phyloP scores from a whole-genome alignment of 2,888 invertebrate genomes.

The Scaptomyza reducta region DNA sequence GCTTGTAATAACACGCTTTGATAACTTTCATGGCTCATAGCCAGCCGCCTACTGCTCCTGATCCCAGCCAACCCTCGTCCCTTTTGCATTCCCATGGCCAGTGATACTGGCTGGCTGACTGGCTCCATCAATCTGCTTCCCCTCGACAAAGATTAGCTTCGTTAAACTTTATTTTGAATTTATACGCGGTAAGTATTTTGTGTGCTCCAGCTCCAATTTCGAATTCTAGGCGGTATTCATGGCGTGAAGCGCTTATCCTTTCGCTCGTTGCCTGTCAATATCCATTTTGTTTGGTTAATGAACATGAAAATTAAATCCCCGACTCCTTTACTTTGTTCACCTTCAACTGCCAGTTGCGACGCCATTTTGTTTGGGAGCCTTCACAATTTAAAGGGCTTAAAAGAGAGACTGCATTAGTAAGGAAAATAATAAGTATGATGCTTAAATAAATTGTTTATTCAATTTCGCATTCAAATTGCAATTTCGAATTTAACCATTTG shows the following conservation, averaged over 20 bases:
- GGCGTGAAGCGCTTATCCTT: constrained; percentile 67
- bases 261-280: constrained; percentile 52
- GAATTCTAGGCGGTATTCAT: constrained; percentile 60
- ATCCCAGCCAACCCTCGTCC: constrained; percentile 19
- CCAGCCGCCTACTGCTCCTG: constrained; percentile 74
- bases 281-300: constrained; percentile 80
- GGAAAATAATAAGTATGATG: constrained; percentile 14
- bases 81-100: constrained; percentile 30
- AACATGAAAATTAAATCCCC: constrained; percentile 80
- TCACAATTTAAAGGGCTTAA: constrained; percentile 8
- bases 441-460: constrained; percentile 62
- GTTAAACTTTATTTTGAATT: constrained; percentile 80
- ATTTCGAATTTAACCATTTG: constrained; percentile 43
- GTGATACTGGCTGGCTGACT: constrained; percentile 5
- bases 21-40: constrained; percentile 82
- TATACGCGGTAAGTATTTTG: constrained; percentile 51
- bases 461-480: constrained; percentile 40
- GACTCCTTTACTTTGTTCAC: constrained; percentile 5
- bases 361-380: constrained; percentile 52
- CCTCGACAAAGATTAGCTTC: constrained; percentile 73
- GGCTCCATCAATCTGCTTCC: constrained; percentile 35
- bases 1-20: constrained; percentile 83
- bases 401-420: constrained; percentile 12
- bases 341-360: constrained; percentile 6
- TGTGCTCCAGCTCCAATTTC: constrained; percentile 55